Base-by-base conservation (phyloP, 2,113 vertebrate genomes). In the Henicopernis longicauda region DNA sequence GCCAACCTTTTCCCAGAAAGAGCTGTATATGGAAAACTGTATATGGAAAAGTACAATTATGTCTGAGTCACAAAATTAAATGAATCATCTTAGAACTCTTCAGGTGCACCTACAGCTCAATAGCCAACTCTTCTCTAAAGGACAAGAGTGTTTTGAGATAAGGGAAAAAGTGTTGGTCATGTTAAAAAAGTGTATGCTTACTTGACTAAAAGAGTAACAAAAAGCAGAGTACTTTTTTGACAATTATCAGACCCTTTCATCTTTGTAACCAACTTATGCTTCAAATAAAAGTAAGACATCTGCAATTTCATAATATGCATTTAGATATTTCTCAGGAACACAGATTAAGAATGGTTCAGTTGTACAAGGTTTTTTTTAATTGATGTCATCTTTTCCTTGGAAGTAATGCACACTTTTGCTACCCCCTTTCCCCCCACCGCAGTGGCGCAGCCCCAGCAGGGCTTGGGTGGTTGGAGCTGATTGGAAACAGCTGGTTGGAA, bases 381-480 rank as follows among this genome's bases (percentile, higher is more conserved):
- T 57, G 22, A 49, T 69, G 3, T 9, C 1, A 0, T 16, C 9
- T 65, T 86, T 62, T 59, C 13, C 29, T 63, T 61, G 10, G 42
- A 93, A 62, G 3, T 18, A 78, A 31, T 10, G 11, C 14, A 31
- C 2, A 3, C 3, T 77, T 80, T n/a, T 73, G 4, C 7, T 67
- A 18, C 19, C 4, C n/a, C 1, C 3, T 5, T 7, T 40, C 3
- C 15, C 17, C 5, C 1, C 40, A 40, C 40, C 18, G 10, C 2
- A 4, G 13, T 2, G 3, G 5, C 2, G 5, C 20, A 55, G 7
- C 7, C 16, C 11, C 13, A 16, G 20, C 10, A 65, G 7, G 3
- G 11, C 13, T 29, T n/a, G 20, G 5, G 16, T 54, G 27, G 52
- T 54, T 29, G 52, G 52, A 54, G 54, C 10, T 55, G 27, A 3